Conservation (phyloP, 2,888 invertebrate genomes). For the Hypercompe scribonia region DNA sequence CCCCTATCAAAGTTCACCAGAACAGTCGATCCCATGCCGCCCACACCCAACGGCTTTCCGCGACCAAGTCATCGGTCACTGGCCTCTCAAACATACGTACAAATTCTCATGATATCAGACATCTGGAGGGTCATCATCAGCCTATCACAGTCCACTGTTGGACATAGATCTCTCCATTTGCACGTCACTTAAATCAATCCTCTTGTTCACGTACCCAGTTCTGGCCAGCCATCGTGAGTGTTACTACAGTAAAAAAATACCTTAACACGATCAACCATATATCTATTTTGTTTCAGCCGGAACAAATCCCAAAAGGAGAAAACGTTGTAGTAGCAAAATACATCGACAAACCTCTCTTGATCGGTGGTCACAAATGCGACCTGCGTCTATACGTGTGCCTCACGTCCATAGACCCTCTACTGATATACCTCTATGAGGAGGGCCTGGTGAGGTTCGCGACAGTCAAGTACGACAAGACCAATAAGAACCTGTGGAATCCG, state of each 20-base stretch:
- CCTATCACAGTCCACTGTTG: too few species aligned
- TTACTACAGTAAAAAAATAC: background rate
- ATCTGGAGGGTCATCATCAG: too few species aligned
- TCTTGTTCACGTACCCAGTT: too few species aligned
- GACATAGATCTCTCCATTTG: too few species aligned
- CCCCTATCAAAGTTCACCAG: too few species aligned
- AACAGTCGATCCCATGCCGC: too few species aligned
- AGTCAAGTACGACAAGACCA: conserved; percentile 96
- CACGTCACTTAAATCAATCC: too few species aligned
- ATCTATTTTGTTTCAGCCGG: conserved; percentile 88
- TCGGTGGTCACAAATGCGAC: conserved; percentile 98
- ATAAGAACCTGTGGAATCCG: conserved; percentile 97
- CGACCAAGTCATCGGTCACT: too few species aligned
- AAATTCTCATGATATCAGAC: too few species aligned
- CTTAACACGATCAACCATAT: background rate
- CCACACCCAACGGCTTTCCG: too few species aligned
- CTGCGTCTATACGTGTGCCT: conserved; percentile 97
- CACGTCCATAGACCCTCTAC: conserved; percentile 97
- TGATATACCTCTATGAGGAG: conserved; percentile 98
- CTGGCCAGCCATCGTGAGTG: too few species aligned
- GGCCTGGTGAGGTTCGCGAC: conserved; percentile 98
- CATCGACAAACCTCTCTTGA: conserved; percentile 93
- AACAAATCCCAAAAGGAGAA: conserved; percentile 96
- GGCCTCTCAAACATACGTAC: too few species aligned
- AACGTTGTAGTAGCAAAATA: conserved; percentile 96